Evolutionary conservation across 2,113 vertebrate species (phyloP).

Genomic region (Lepisosteus osseus): DNA sequence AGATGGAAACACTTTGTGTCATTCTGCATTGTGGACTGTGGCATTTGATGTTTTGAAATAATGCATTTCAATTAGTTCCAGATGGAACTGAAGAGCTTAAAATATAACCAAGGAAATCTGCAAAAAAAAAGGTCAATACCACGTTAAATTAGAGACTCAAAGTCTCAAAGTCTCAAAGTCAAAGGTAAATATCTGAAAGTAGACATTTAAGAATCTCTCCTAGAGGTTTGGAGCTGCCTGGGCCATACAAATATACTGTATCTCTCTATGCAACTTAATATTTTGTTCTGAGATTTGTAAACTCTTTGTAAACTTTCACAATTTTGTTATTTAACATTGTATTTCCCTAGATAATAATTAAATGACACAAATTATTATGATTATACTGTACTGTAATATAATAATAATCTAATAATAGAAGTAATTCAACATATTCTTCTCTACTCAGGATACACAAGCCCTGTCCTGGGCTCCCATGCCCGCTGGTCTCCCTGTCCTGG

Average conservation of each 20-base stretch:
- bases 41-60: slow-evolving; percentile 26
- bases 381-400: no score
- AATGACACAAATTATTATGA: no score
- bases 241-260: not conserved
- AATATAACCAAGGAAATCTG: slow-evolving; percentile 8
- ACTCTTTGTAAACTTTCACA: no score
- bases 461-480: no score
- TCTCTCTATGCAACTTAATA: not conserved
- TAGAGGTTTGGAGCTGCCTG: slow-evolving; percentile 2
- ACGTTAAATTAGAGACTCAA: slow-evolving; percentile 42
- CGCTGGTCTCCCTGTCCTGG: no score
- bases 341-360: no score
- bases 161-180: slow-evolving; percentile 19
- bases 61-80: slow-evolving; percentile 39
- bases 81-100: slow-evolving; percentile 31
- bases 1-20: slow-evolving; percentile 25
- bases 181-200: not conserved
- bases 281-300: no score
- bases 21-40: slow-evolving; percentile 26
- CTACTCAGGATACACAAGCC: no score
- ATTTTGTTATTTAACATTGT: no score
- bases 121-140: not conserved
- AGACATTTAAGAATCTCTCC: slow-evolving; percentile 24
- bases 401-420: no score
- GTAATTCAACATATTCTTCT: no score